Evolutionary conservation across 37 sponge, comb jelly and placozoan genomes (phyloP).

Genomic region (Beroe forskalii): DNA sequence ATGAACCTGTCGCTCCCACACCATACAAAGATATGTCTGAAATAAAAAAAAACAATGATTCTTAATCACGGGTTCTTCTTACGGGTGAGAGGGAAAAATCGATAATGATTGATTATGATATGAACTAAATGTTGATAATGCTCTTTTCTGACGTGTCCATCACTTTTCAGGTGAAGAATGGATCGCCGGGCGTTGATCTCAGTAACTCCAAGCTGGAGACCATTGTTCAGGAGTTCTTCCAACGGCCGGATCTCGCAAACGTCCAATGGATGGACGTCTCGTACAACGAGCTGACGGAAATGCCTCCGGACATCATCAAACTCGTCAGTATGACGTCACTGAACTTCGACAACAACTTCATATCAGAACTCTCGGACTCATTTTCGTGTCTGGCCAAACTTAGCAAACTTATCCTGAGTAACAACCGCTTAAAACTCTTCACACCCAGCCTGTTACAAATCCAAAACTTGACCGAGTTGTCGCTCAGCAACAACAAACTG

Average conservation of each 20-base stretch:
- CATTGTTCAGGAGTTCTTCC: slow-evolving; percentile 42
- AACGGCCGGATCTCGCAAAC: slow-evolving; percentile 38
- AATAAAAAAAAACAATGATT: too few species aligned
- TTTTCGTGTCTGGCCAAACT: not conserved
- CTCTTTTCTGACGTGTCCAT: too few species aligned
- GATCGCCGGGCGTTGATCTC: slow-evolving; percentile 12
- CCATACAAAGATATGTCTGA: too few species aligned
- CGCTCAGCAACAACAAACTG: slow-evolving; percentile 63
- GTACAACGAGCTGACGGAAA: slow-evolving; percentile 50
- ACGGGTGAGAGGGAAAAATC: too few species aligned
- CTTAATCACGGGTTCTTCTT: too few species aligned
- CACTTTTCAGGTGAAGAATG: slow-evolving; percentile 33
- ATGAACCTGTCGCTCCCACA: too few species aligned
- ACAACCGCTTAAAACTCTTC: slow-evolving; percentile 26
- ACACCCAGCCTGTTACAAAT: slow-evolving; percentile 14
- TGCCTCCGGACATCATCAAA: slow-evolving; percentile 13
- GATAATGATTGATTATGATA: too few species aligned
- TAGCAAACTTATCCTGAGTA: slow-evolving; percentile 47
- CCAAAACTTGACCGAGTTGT: slow-evolving; percentile 15
- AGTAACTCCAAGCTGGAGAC: slow-evolving; percentile 41
- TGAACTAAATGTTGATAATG: too few species aligned
- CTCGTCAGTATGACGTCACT: slow-evolving; percentile 21
- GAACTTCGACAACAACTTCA: slow-evolving; percentile 65
- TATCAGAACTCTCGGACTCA: slow-evolving; percentile 40
- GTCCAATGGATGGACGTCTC: slow-evolving; percentile 55